These are phyloP conservation scores for Leptobrachium ailaonicum DNA, from an alignment of 2,113 vertebrate species.

Conservation along the genomic window DNA sequence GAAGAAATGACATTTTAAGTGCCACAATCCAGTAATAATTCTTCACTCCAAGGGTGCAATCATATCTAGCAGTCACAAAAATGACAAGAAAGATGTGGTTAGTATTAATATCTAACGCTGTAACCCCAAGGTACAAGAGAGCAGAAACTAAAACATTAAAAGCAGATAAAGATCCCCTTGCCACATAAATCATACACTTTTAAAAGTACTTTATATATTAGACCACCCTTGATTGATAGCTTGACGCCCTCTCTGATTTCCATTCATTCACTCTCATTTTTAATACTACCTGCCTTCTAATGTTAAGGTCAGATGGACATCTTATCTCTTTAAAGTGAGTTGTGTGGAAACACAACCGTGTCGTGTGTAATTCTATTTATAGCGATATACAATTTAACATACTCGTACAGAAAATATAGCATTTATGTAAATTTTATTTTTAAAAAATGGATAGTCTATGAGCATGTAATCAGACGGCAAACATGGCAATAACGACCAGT, in stretches of 20 bases:
- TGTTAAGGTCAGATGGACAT: too few relatives aligned
- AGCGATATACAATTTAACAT: too few relatives aligned
- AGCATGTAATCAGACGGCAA: too few relatives aligned
- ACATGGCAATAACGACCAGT: too few relatives aligned
- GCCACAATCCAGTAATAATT: background rate
- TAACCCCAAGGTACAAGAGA: background rate
- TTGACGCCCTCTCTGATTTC: background rate
- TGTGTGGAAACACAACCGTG: too few relatives aligned
- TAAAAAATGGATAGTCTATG: too few relatives aligned
- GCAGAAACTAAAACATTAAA: conserved; percentile 7
- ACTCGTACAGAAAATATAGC: too few relatives aligned
- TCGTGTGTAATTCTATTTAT: too few relatives aligned
- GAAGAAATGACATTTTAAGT: too few relatives aligned
- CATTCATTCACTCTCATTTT: background rate
- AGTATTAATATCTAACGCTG: background rate
- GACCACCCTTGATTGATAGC: background rate
- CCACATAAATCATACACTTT: conserved; percentile 25
- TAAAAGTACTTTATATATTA: background rate
- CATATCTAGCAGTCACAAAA: conserved; percentile 17
- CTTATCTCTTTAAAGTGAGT: too few relatives aligned
- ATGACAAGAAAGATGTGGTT: background rate
- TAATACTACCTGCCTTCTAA: too few relatives aligned
- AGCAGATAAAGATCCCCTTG: conserved; percentile 7
- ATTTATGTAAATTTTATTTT: too few relatives aligned
- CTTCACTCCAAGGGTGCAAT: conserved; percentile 23